phyloP scores from a whole-genome alignment of 2,888 invertebrate genomes.

The Alcis repandata region DNA sequence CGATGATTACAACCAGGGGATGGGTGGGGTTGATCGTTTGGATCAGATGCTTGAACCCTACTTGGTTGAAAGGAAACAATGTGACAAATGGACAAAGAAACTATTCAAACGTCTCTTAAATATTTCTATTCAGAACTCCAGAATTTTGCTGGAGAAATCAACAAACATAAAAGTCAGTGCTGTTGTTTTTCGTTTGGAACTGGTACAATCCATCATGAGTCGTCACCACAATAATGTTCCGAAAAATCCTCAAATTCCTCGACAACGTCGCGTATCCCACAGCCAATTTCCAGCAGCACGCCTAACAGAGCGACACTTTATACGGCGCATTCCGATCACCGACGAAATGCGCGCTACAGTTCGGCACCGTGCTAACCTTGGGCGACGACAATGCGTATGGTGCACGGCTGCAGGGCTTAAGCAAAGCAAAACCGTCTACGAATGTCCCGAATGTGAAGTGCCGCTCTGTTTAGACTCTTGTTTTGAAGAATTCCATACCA shows the following conservation, averaged over 20 bases:
- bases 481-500: too few species aligned
- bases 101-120: conserved; percentile 30
- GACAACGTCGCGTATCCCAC: too few species aligned
- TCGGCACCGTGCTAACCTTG: conserved; percentile 4
- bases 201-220: background rate
- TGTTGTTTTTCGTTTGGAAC: background rate
- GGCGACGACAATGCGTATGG: conserved; percentile 22
- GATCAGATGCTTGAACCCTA: too few species aligned
- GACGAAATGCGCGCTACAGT: conserved; percentile 11
- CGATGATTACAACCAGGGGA: conserved; percentile 23
- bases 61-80: conserved; percentile 25
- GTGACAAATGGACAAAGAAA: conserved; percentile 24
- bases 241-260: conserved; percentile 7
- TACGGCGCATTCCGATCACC: too few species aligned
- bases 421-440: too few species aligned
- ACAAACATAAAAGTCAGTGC: too few species aligned
- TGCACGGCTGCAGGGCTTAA: conserved; percentile 15
- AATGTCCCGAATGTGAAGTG: too few species aligned
- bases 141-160: conserved; percentile 23
- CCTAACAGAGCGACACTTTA: too few species aligned
- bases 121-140: conserved; percentile 20
- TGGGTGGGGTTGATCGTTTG: conserved; percentile 34
- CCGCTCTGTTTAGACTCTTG: too few species aligned
- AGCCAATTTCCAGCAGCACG: too few species aligned
- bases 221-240: background rate